A percentile compares a stretch with the other conserved stretches of the same genome.
These are phyloP conservation scores for Drosophila quasianomalipes DNA, from an alignment of 2,888 invertebrate genomes.

Conservation along the genomic window DNA sequence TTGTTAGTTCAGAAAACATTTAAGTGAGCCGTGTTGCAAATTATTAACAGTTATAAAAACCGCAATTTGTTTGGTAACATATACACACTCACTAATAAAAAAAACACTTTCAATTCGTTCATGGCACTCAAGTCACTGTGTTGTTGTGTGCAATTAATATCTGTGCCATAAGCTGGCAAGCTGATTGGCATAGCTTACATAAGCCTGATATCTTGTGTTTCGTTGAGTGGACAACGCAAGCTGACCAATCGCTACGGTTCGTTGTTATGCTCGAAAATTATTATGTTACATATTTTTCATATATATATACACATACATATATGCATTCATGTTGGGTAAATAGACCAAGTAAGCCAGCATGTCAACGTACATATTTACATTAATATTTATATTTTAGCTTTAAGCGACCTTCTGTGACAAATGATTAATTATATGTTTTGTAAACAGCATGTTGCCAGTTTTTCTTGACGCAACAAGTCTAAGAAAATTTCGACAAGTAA, in stretches of 20 bases:
- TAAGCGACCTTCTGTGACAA: constrained; percentile 14
- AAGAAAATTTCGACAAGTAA: neutral
- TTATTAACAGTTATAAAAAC: constrained; percentile 68
- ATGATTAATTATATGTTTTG: neutral
- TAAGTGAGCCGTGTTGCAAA: constrained; percentile 51
- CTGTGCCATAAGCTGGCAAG: constrained; percentile 67
- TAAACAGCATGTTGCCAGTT: neutral
- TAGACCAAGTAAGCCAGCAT: constrained; percentile 16
- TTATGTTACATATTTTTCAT: constrained; percentile 48
- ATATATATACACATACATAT: constrained; percentile 28
- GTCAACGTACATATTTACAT: constrained; percentile 9
- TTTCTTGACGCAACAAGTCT: neutral
- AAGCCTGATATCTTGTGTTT: constrained; percentile 61
- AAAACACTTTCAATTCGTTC: constrained; percentile 62
- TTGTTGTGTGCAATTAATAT: constrained; percentile 73
- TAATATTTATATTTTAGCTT: neutral
- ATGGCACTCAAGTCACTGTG: constrained; percentile 57
- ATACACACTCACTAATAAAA: constrained; percentile 32
- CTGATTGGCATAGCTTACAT: constrained; percentile 75
- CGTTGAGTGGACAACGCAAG: constrained; percentile 58
- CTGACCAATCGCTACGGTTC: constrained; percentile 52
- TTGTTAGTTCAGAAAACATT: constrained; percentile 40
- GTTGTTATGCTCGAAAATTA: constrained; percentile 54
- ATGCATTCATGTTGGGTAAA: constrained; percentile 37
- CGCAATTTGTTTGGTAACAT: constrained; percentile 61